These are phyloP conservation scores for Casuarius casuarius DNA, from an alignment of 2,113 vertebrate species.

Conservation along the genomic window DNA sequence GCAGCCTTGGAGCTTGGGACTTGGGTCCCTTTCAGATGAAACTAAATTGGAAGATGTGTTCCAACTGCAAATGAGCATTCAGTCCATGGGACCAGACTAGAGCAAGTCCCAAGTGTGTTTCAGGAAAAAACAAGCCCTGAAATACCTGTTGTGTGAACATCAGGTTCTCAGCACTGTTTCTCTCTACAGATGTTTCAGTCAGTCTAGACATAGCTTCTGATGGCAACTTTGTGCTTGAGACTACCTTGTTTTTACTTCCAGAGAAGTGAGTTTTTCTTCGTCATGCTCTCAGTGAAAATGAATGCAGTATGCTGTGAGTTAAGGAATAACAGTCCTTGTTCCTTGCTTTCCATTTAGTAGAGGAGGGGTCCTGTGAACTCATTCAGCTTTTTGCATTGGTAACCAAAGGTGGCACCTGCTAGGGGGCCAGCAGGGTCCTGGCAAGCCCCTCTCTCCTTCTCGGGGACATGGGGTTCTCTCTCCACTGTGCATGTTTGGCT, in stretches of 20 bases:
- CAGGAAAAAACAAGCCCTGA: background rate
- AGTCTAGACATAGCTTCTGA: background rate
- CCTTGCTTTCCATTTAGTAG: background rate
- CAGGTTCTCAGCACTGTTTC: background rate
- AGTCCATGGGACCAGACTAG: background rate
- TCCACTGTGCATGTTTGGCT: background rate
- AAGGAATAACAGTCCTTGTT: background rate
- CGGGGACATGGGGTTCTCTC: background rate
- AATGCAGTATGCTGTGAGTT: background rate
- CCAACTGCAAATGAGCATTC: constrained; percentile 42
- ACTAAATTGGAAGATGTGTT: constrained; percentile 29
- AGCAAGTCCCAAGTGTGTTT: background rate
- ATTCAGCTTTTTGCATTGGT: background rate
- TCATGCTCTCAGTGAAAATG: background rate
- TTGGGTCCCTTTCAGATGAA: constrained; percentile 3
- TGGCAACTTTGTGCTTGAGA: background rate
- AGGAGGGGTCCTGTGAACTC: background rate
- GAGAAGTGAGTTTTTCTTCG: background rate
- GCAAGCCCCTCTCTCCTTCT: background rate
- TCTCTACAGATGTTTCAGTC: background rate
- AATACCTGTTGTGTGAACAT: background rate
- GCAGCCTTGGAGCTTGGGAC: background rate
- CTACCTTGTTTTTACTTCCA: background rate
- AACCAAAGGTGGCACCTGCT: constrained; percentile 31
- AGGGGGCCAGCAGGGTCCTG: background rate